These are phyloP conservation scores for Dasypus novemcinctus DNA, from an alignment of 2,113 vertebrate species.

Conservation along the genomic window DNA sequence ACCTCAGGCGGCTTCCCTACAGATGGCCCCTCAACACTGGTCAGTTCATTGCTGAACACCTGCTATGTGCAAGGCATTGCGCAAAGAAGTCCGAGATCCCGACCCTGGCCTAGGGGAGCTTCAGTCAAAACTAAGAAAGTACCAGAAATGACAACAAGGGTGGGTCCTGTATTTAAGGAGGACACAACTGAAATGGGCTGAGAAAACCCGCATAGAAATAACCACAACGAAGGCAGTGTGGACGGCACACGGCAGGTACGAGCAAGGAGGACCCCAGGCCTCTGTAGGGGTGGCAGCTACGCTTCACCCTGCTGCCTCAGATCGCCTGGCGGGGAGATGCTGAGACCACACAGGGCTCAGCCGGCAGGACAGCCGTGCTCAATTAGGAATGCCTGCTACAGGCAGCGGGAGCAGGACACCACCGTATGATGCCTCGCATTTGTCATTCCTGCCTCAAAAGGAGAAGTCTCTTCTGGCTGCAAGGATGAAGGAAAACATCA, in stretches of 20 bases:
- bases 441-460: background rate
- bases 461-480: background rate
- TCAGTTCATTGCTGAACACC: background rate
- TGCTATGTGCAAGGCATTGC: background rate
- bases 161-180: background rate
- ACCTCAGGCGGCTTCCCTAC: background rate
- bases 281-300: background rate
- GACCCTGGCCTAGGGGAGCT: background rate
- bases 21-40: background rate
- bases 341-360: background rate
- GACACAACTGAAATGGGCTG: background rate
- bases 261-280: background rate
- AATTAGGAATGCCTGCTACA: background rate
- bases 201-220: background rate
- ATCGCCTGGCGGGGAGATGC: background rate
- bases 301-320: background rate
- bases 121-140: background rate
- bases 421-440: background rate
- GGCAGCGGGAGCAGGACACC: background rate
- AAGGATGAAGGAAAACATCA: background rate
- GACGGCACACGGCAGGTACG: background rate
- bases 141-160: background rate
- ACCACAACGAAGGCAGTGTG: background rate
- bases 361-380: background rate
- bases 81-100: background rate